Evolutionary conservation across 1,140 invertebrate genomes (phyloP), one percentile per base, ranked within the genome.

Genomic region (Microplitis demolitor): DNA sequence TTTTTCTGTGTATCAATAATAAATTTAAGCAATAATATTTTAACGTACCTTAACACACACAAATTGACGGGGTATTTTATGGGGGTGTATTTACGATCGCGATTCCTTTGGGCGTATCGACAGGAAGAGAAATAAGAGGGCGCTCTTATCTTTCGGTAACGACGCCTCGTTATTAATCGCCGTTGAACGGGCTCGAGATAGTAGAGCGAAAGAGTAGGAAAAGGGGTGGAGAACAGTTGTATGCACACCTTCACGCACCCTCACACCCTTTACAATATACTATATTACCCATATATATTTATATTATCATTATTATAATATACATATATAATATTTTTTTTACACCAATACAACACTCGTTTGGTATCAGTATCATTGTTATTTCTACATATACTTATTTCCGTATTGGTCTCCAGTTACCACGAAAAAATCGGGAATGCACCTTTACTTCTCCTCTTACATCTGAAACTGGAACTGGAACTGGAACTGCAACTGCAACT

Each of bases 141-240:
- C 77, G 77, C 72, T 76, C 76, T 74, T 77, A 75, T 78, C 79
- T 75, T 79, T 82, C 83, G 82, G 78, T 83, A 84, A 83, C 82
- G 82, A 83, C 81, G 79, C 78, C 79, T 82, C 79, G 80, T 84
- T 84, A 84, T 83, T 84, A 84, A 84, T 83, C 80, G 81, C 76
- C 74, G 77, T 74, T 76, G 64, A 70, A 71, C 73, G 73, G 71
- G 71, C 72, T 71, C 72, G 78, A 78, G 13, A 67, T 67, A 56
- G 37, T 14, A 14, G 4, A 37, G 39, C 9, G 5, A 33, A 35
- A 64, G 33, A 16, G 13, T 33, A 39, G 14, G 35, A 6, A n/a
- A 39, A 16, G 13, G 13, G 61, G 33, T 35, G 35, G 33, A 37
- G 13, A 63, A 66, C 63, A 50, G 16, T 71, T 63, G 60, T 14